Conservation (phyloP, 2,888 invertebrate genomes). For the Coecobrya sp. region DNA sequence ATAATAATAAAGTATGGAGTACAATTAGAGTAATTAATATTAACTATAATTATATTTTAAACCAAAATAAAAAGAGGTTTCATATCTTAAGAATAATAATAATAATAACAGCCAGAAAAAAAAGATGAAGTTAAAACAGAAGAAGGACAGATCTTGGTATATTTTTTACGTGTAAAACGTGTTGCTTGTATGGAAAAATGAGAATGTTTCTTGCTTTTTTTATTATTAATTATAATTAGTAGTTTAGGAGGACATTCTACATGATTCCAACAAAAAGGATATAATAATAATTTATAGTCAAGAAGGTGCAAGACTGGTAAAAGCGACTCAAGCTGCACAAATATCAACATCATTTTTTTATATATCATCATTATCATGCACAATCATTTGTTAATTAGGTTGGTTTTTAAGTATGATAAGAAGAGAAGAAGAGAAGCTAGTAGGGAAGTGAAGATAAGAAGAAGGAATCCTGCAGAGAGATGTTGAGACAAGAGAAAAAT, state of each 20-base stretch:
- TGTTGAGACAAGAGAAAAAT: conserved; percentile 29
- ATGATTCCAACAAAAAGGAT: neutral
- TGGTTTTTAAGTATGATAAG: neutral
- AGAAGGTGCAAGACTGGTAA: neutral
- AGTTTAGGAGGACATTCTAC: no score
- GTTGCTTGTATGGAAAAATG: neutral
- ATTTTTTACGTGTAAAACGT: neutral
- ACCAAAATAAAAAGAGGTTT: neutral
- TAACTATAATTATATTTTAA: neutral
- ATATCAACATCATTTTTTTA: neutral
- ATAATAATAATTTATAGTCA: neutral
- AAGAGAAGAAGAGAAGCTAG: neutral
- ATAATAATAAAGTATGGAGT: neutral
- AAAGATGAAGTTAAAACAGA: neutral
- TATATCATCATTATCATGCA: neutral
- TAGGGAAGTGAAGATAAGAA: conserved; percentile 27
- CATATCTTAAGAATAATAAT: no score
- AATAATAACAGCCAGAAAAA: conserved; percentile 10
- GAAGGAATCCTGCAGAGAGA: conserved; percentile 18
- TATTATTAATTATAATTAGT: no score
- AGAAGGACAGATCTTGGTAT: neutral
- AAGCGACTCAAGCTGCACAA: neutral
- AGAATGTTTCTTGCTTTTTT: neutral
- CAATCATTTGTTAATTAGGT: neutral
- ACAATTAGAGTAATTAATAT: neutral